Percentiles rank a stretch among this genome's conserved stretches.
Evolutionary conservation across 2,888 invertebrate genomes (phyloP).

Genomic region (Theretra japonica): DNA sequence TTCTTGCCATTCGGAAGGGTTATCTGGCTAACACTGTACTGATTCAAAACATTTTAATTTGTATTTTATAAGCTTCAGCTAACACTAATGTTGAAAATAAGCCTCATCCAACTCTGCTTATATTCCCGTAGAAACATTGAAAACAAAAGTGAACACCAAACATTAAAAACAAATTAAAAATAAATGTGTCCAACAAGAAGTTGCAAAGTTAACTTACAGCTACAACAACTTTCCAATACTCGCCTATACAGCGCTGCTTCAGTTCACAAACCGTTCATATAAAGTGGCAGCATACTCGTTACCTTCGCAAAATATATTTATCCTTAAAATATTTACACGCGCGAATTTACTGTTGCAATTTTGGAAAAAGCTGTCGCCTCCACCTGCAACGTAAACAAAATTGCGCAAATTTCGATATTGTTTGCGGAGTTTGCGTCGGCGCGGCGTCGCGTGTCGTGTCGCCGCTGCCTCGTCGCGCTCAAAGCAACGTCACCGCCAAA

Average conservation of each 20-base stretch:
- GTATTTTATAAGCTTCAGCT: too few species aligned
- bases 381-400: slow-evolving; percentile 24
- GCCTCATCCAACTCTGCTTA: too few species aligned
- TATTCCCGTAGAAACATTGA: too few species aligned
- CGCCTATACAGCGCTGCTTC: background rate
- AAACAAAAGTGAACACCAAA: too few species aligned
- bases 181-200: too few species aligned
- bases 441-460: background rate
- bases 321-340: slow-evolving; percentile 9
- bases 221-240: too few species aligned
- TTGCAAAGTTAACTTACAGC: too few species aligned
- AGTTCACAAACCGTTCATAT: background rate
- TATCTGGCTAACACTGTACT: too few species aligned
- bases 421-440: background rate
- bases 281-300: background rate
- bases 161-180: too few species aligned
- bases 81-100: too few species aligned
- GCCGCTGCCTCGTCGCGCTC: background rate
- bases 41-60: too few species aligned
- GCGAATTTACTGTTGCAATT: slow-evolving; percentile 5
- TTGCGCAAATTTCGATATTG: slow-evolving; percentile 3
- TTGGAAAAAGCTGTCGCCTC: slow-evolving; percentile 16
- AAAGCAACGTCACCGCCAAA: slow-evolving; percentile 20
- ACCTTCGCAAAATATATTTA: slow-evolving; percentile 1
- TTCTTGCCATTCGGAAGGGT: too few species aligned